Base-by-base conservation (phyloP, 2,113 vertebrate species). In the Microcebus murinus region DNA sequence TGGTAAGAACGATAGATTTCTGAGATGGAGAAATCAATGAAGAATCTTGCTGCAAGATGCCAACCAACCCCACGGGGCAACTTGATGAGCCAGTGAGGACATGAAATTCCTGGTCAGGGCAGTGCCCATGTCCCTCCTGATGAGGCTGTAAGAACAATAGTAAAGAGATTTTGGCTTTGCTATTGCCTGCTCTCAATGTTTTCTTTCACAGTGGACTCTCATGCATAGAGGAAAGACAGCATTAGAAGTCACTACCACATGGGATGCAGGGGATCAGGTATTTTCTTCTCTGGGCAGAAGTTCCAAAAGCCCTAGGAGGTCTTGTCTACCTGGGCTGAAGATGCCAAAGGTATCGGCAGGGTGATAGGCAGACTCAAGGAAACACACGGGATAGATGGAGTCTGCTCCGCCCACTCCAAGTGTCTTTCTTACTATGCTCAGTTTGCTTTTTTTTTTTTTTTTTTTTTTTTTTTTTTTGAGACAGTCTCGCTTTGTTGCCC, bases 101-200 rank as follows among this genome's bases (percentile, higher is more conserved):
- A 4, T 31, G 8, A 9, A 42, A 14, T n/a, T 70, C n/a, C 67
- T 0, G 0, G 10, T 8, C 27, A 57, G n/a, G 21, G 9, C 39
- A 67, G n/a, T 10, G 52, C 52, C 9, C 15, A 0, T 59, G 29
- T 20, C 80, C 55, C 5, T 63, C 23, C 18, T 6, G 10, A 39
- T 21, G 59, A 50, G 17, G 5, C 3, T 17, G 17, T 6, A 71
- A 15, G 13, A 4, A 55, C 29, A 25, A 25, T 42, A 65, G 57
- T 29, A 29, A 63, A 31, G 45, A 45, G 14, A 9, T 7, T 73
- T 76, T n/a, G 34, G 10, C 70, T 96, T 61, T 81, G n/a, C 50
- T 74, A 20, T 12, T 57, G 27, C 10, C 15, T 77, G 31, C 3
- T 12, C 10, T 76, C 9, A 2, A 34, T 29, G 21, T 50, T 85